Evolutionary conservation across 2,888 invertebrate genomes (phyloP).

Genomic region (Tinea semifulvella): DNA sequence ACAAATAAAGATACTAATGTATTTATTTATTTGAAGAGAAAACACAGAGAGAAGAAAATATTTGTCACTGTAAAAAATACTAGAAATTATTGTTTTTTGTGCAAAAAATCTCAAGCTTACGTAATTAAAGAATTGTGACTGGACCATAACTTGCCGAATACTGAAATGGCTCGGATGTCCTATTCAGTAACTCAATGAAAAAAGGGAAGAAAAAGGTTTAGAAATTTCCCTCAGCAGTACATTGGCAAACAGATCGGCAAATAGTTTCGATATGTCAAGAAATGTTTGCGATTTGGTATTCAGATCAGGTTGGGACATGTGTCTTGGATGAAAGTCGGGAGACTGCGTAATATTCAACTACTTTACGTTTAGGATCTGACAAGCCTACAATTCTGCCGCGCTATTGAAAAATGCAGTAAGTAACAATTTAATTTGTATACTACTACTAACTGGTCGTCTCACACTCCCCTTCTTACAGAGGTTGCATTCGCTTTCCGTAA

Average conservation of each 20-base stretch:
- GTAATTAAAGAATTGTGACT: neutral
- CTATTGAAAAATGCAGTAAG: too few species aligned
- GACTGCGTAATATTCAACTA: conserved; percentile 4
- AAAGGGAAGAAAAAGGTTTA: conserved; percentile 8
- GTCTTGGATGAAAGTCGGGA: neutral
- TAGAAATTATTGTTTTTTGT: too few species aligned
- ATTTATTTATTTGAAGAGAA: too few species aligned
- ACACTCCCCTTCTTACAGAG: too few species aligned
- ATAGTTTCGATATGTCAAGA: conserved; percentile 13
- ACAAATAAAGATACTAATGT: too few species aligned
- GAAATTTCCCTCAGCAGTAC: neutral
- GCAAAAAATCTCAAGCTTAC: too few species aligned
- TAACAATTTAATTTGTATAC: too few species aligned
- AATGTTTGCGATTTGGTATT: conserved; percentile 4
- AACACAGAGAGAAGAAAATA: too few species aligned
- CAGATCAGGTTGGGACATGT: conserved; percentile 3
- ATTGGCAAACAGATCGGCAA: conserved; percentile 10
- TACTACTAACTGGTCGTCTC: too few species aligned
- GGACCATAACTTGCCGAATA: neutral
- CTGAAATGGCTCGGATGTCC: neutral
- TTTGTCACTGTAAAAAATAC: too few species aligned
- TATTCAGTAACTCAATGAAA: neutral
- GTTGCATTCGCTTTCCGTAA: too few species aligned
- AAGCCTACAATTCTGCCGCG: neutral
- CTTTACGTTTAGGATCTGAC: neutral